phyloP scores from a whole-genome alignment of 2,888 invertebrate species.

The Cataglyphis altisquamis region DNA sequence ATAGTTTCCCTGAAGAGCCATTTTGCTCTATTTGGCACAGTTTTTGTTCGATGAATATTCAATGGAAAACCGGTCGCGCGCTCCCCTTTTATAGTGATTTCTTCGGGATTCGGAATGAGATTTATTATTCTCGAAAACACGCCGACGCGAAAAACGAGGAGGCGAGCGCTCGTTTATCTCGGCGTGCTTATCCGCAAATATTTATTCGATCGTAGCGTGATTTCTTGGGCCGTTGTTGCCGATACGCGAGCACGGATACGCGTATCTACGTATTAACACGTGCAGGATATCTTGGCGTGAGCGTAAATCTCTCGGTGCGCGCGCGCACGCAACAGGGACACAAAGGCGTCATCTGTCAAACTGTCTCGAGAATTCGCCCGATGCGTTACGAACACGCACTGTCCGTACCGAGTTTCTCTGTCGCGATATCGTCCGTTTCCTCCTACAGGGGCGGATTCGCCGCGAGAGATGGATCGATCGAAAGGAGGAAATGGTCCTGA shows the following conservation, averaged over 20 bases:
- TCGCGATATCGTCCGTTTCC: conserved; percentile 66
- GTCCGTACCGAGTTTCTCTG: conserved; percentile 36
- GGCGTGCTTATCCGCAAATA: conserved; percentile 40
- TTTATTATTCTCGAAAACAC: conserved; percentile 49
- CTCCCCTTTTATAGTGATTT: conserved; percentile 32
- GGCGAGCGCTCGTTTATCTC: conserved; percentile 35
- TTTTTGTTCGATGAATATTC: conserved; percentile 47
- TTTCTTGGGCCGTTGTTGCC: background rate
- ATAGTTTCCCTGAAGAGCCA: conserved; percentile 4
- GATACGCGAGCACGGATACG: background rate
- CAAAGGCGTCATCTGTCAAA: conserved; percentile 77
- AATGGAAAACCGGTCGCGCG: conserved; percentile 30
- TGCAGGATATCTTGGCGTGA: background rate
- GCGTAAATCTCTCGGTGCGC: conserved; percentile 25
- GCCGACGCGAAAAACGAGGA: background rate
- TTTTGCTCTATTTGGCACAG: conserved; percentile 38
- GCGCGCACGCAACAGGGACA: conserved; percentile 63
- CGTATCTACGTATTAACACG: conserved; percentile 13
- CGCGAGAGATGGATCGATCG: conserved; percentile 67
- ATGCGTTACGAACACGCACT: conserved; percentile 59
- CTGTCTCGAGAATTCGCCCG: conserved; percentile 72
- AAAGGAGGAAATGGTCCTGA: conserved; percentile 63
- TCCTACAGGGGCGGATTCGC: conserved; percentile 11
- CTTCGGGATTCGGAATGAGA: conserved; percentile 32
- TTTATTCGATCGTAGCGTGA: conserved; percentile 23